Base-by-base conservation (phyloP, 2,113 vertebrate genomes). In the Copsychus sechellarum region DNA sequence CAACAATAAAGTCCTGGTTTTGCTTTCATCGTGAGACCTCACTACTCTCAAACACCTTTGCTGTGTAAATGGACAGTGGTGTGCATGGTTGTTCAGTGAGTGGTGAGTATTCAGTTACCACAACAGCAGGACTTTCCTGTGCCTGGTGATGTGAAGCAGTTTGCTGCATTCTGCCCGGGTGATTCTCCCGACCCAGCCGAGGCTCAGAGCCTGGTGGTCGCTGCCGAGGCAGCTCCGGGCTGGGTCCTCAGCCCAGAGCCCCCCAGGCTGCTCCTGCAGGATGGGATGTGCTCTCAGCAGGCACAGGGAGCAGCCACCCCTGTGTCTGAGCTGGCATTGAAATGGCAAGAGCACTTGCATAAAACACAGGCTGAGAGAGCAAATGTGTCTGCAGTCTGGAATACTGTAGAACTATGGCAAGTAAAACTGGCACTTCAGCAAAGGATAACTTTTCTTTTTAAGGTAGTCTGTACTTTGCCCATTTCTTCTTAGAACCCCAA, bases 251-350 rank as follows among this genome's bases (percentile, higher is more conserved):
- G 38, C 47, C 40, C 2, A 0, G 24, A 20, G 33, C 40, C 12
- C 0, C 8, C 1, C 1, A 5, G 26, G 57, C 56, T 33, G 78
- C n/a, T 26, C 28, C 25, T 28, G 47, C 40, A 17, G 62, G 60
- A 1, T 1, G 1, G 51, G 15, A 1, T 1, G 12, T 4, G n/a
- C 18, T 8, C 0, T 6, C 58, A 25, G 48, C 18, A 2, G 1
- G 1, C 2, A 0, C 42, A 11, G 50, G 7, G 15, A 62, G 61
- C 56, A 51, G 45, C 45, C 14, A 3, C 7, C 1, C 0, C 3
- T 4, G 23, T 2, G 0, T 10, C 57, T 23, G 29, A 34, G 12
- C 6, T 4, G 11, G 4, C 33, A 3, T 31, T 56, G 23, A 43
- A 65, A 34, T 21, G 18, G 29, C 16, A 69, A 31, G 2, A 64